Evolutionary conservation across 2,113 vertebrate genomes (phyloP), one percentile per base, ranked within the genome.

Genomic region (Mus musculus): DNA sequence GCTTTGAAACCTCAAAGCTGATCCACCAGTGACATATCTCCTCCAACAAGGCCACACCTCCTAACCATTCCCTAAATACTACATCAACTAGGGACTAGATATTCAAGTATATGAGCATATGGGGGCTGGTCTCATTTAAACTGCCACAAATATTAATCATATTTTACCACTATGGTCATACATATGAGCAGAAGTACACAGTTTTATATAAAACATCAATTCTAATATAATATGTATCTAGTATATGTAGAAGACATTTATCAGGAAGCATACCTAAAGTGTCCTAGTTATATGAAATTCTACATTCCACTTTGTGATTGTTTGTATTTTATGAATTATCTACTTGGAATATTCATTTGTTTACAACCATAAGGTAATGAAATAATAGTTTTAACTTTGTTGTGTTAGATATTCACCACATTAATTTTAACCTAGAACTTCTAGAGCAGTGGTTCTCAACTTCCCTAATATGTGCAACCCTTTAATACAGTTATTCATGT

Each of bases 261-360:
- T 52, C 39, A 85, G 36, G 12, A 89, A 80, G 75, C 42, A 88
- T 0, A 28, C 13, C 39, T 80, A 33, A 95, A 54, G 59, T 30
- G 56, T 69, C 80, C 88, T 13, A 19, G 69, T 54, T 85, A 56
- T n/a, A 4, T 49, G 20, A 33, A 80, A 33, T 28, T 54, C 80
- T 80, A 71, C 3, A 80, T 85, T 92, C 49, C 73, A 75, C 3
- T 91, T 71, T 56, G 39, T 78, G 82, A 7, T 69, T 39, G 1
- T 81, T 69, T 39, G 1, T 81, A 81, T 95, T 86, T 93, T 16
- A 59, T 80, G 85, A 88, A 56, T 93, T 93, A 14, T 88, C 7
- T 85, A 52, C 49, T 85, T 54, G 59, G 24, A 63, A 14, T 88
- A 56, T 63, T 20, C 36, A 65, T 76, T 88, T 19, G 36, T 94